Conservation (phyloP, 2,113 vertebrate species). For the Sinocyclocheilus maitianheensis region DNA sequence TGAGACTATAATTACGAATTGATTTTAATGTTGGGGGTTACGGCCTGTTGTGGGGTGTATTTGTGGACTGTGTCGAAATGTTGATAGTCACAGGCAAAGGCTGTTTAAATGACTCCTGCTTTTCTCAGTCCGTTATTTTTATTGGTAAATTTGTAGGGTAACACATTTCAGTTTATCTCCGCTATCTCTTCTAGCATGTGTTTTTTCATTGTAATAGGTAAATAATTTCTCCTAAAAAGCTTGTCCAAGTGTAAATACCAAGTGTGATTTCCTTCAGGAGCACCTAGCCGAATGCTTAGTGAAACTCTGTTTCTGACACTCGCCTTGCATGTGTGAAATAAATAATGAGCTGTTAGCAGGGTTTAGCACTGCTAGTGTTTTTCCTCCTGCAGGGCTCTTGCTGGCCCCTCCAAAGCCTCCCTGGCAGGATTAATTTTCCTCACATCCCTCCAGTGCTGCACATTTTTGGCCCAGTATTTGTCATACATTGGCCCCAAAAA, state of each 20-base stretch:
- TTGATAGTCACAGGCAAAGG: background rate
- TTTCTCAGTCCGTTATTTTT: background rate
- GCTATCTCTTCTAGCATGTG: background rate
- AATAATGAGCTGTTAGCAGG: slow-evolving; percentile 5
- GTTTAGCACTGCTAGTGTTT: slow-evolving; percentile 15
- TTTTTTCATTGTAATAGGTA: background rate
- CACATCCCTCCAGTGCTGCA: slow-evolving; percentile 37
- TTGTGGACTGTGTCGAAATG: slow-evolving; percentile 2
- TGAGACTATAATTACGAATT: slow-evolving; percentile 57
- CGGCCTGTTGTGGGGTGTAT: slow-evolving; percentile 1
- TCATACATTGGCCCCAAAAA: background rate
- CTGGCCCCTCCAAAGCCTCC: slow-evolving; percentile 2
- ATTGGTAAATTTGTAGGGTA: background rate
- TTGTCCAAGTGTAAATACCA: slow-evolving; percentile 21
- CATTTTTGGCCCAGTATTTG: slow-evolving; percentile 1
- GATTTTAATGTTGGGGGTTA: slow-evolving; percentile 53
- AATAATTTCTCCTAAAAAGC: background rate
- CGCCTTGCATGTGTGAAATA: slow-evolving; percentile 26
- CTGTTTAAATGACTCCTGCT: background rate
- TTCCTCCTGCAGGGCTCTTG: slow-evolving; percentile 8
- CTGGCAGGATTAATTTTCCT: background rate
- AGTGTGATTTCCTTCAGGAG: background rate
- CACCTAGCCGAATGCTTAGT: slow-evolving; percentile 11
- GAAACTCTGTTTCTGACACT: slow-evolving; percentile 5
- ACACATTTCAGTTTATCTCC: background rate